A percentile compares a stretch with the other conserved stretches of the same genome.
Evolutionary conservation across 2,888 invertebrate genomes (phyloP).

Genomic region (Cremastobaeus sp.): DNA sequence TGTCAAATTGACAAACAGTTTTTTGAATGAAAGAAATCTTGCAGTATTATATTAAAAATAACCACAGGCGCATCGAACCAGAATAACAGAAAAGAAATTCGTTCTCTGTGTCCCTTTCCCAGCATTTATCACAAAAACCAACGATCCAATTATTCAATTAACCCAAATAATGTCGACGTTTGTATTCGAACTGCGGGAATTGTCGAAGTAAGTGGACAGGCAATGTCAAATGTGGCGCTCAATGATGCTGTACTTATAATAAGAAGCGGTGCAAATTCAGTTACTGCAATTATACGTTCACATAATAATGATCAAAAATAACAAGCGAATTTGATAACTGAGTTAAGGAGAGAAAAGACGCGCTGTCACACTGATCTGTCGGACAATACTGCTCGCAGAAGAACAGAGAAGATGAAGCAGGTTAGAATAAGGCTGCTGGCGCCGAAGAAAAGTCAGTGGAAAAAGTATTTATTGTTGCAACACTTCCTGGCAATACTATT

Average conservation of each 20-base stretch:
- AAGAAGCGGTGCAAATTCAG: too few relatives aligned
- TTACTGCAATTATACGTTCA: too few relatives aligned
- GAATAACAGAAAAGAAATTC: conserved; percentile 4
- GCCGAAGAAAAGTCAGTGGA: conserved; percentile 9
- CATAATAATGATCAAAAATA: too few relatives aligned
- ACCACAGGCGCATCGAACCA: too few relatives aligned
- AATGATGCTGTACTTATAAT: background rate
- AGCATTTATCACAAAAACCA: conserved; percentile 10
- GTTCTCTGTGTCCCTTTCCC: conserved; percentile 1
- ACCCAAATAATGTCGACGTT: conserved; percentile 24
- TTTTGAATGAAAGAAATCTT: too few relatives aligned
- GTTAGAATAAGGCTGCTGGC: background rate
- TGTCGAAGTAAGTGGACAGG: conserved; percentile 5
- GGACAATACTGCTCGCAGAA: too few relatives aligned
- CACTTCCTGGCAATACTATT: conserved; percentile 71
- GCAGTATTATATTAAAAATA: too few relatives aligned
- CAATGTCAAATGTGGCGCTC: background rate
- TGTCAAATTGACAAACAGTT: too few relatives aligned
- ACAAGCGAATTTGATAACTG: too few relatives aligned
- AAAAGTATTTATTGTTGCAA: conserved; percentile 69
- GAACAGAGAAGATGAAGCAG: too few relatives aligned
- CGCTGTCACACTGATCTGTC: too few relatives aligned
- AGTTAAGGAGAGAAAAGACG: background rate
- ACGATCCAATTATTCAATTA: conserved; percentile 32
- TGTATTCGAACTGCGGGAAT: background rate